Evolutionary conservation across 2,113 vertebrate genomes (phyloP).

Genomic region (Clupea harengus): DNA sequence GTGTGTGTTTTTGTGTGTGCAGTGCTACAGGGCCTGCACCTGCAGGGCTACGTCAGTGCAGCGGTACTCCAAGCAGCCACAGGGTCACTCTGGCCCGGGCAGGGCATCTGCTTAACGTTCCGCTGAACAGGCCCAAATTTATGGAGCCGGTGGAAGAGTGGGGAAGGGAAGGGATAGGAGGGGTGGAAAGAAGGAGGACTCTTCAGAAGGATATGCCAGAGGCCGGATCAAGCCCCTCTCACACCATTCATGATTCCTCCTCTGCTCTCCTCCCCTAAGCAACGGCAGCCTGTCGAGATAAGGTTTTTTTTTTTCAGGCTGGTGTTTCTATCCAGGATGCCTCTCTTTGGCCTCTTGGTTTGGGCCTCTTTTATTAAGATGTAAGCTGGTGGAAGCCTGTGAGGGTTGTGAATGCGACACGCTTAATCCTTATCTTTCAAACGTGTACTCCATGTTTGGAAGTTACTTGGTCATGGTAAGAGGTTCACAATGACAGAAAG

Average conservation of each 20-base stretch:
- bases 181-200: not conserved
- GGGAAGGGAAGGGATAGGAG: constrained; percentile 8
- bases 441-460: too few species aligned
- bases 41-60: constrained; percentile 58
- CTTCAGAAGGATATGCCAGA: constrained; percentile 1
- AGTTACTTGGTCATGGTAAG: too few species aligned
- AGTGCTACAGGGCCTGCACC: constrained; percentile 40
- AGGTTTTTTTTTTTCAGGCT: not conserved
- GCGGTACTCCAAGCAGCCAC: constrained; percentile 49
- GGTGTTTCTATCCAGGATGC: not conserved
- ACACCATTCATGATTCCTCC: constrained; percentile 26
- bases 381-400: too few species aligned
- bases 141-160: constrained; percentile 51
- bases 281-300: not conserved
- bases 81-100: constrained; percentile 56
- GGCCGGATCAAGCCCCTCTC: not conserved
- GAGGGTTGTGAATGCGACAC: too few species aligned
- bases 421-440: too few species aligned
- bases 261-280: not conserved
- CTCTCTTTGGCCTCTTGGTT: not conserved
- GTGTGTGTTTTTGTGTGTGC: not conserved
- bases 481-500: too few species aligned
- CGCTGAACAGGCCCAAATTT: constrained; percentile 55
- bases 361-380: not conserved
- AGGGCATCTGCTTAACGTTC: constrained; percentile 59